A percentile compares a stretch with the other conserved stretches of the same genome.
Evolutionary conservation across 1,140 invertebrate genomes (phyloP).

Genomic region (Diprion similis): DNA sequence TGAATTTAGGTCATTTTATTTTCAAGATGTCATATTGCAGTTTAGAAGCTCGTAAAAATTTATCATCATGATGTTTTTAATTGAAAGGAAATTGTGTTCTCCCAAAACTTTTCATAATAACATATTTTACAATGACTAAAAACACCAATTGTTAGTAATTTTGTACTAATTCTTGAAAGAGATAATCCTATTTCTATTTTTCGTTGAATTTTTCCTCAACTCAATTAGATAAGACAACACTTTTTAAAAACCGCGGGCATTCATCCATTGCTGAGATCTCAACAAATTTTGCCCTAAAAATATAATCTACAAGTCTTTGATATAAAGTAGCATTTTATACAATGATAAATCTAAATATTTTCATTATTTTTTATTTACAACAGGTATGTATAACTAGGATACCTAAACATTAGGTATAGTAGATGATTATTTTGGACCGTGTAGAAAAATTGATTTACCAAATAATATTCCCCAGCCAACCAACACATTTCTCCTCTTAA

Average conservation of each 20-base stretch:
- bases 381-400: conserved; percentile 37
- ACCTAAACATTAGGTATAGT: conserved; percentile 41
- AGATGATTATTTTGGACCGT: no score
- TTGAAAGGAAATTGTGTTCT: no score
- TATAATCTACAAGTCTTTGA: conserved; percentile 37
- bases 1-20: no score
- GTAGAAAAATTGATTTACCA: no score
- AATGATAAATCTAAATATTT: conserved; percentile 35
- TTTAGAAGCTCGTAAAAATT: no score
- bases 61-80: no score
- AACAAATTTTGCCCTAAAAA: conserved; percentile 34
- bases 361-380: conserved; percentile 38
- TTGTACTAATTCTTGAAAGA: conserved; percentile 39
- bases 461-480: no score
- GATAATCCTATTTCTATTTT: background rate
- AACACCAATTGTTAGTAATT: conserved; percentile 39
- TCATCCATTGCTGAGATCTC: conserved; percentile 9
- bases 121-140: background rate
- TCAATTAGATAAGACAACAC: background rate
- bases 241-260: conserved; percentile 10
- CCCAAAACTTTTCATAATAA: no score
- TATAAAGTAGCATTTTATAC: conserved; percentile 34
- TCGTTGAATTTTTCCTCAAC: background rate
- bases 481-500: no score
- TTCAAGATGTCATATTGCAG: no score